phyloP scores from a whole-genome alignment of 2,113 vertebrate genomes.

The Catharus minimus region DNA sequence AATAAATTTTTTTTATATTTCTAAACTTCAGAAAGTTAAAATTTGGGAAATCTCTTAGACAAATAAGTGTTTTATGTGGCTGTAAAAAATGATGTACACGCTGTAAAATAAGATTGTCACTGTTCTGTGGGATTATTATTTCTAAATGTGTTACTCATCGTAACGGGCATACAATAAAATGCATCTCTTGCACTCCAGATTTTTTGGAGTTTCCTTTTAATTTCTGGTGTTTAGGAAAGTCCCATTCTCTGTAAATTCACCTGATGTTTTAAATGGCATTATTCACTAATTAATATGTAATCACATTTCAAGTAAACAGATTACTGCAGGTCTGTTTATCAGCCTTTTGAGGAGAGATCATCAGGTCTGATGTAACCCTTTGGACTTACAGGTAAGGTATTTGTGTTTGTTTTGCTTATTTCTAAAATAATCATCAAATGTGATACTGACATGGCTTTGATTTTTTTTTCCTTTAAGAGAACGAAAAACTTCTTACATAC shows the following conservation, averaged over 20 bases:
- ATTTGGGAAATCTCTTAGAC: constrained; percentile 77
- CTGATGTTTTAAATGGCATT: not conserved
- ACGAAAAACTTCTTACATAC: not conserved
- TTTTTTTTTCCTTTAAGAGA: not conserved
- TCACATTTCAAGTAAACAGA: not conserved
- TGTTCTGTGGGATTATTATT: constrained; percentile 84
- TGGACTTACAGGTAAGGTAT: not conserved
- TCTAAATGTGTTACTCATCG: constrained; percentile 83
- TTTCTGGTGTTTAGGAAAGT: not conserved
- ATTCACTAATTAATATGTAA: not conserved
- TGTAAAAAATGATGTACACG: constrained; percentile 84
- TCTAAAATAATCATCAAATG: not conserved
- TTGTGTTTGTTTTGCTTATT: not conserved
- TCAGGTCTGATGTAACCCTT: not conserved
- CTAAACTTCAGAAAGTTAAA: constrained; percentile 78
- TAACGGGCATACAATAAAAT: constrained; percentile 85
- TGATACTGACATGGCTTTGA: not conserved
- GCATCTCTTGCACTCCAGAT: constrained; percentile 80
- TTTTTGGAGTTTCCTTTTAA: constrained; percentile 64
- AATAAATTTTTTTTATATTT: constrained; percentile 81
- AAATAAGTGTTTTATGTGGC: constrained; percentile 81
- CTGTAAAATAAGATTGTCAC: constrained; percentile 86
- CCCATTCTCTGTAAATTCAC: not conserved
- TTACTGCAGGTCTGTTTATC: not conserved
- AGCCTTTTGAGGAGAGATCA: not conserved